Percentiles rank a stretch among this genome's conserved stretches.
Evolutionary conservation across 2,113 vertebrate species (phyloP).

Genomic region (Himantopus leucocephalus): DNA sequence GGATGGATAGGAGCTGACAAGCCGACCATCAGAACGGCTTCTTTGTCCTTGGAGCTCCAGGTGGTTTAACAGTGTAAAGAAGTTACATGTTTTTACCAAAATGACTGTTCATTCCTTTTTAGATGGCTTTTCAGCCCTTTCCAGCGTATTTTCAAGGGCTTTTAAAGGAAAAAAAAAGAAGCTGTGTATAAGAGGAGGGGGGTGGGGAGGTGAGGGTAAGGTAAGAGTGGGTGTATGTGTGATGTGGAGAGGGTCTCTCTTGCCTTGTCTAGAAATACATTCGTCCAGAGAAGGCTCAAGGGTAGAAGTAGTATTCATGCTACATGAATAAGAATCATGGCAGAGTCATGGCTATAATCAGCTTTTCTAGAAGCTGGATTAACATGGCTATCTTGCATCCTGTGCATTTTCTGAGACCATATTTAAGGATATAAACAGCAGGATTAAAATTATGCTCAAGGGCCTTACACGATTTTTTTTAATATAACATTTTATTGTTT

Average conservation of each 20-base stretch:
- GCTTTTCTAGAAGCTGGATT: background rate
- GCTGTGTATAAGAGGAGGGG: background rate
- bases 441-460: background rate
- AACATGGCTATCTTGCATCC: background rate
- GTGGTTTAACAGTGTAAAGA: slow-evolving; percentile 24
- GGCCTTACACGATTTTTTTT: background rate
- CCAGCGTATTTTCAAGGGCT: background rate
- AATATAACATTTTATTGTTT: background rate
- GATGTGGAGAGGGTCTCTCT: background rate
- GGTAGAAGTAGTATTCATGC: background rate
- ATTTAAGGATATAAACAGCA: background rate
- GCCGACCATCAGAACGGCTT: slow-evolving; percentile 34
- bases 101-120: slow-evolving; percentile 35
- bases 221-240: fast-evolving
- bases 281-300: background rate
- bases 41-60: slow-evolving; percentile 65
- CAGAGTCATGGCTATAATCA: background rate
- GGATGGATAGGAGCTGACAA: slow-evolving; percentile 54
- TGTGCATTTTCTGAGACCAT: background rate
- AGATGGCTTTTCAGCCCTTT: background rate
- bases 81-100: background rate
- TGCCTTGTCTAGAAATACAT: background rate
- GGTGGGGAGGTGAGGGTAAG: background rate
- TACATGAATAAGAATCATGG: background rate
- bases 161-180: background rate